Base-by-base conservation (phyloP, 2,888 invertebrate species). In the Corbicula japonica region DNA sequence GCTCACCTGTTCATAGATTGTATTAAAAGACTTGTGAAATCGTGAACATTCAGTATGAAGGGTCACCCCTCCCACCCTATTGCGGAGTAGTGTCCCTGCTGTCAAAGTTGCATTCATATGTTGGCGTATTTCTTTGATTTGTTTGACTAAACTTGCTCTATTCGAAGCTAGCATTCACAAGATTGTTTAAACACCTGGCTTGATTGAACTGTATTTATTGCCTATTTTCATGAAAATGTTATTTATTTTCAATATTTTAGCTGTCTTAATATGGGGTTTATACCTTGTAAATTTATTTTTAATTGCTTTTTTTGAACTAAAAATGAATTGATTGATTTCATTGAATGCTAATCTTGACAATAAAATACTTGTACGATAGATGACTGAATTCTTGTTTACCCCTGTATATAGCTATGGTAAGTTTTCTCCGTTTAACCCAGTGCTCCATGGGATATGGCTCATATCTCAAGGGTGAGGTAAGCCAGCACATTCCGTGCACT, bases 61-160 rank as follows among this genome's bases (percentile, higher is more conserved):
- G 23, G 46, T 34, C 34, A 50, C 48, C 50, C 63, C 63, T 63
- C 63, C 63, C 63, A 63, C 63, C 38, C 34, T 15, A 30, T 63
- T 32, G 63, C 48, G 32, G n/a, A n/a, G 28, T 50, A 50, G 34
- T 63, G 35, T 48, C 50, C 50, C 35, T n/a, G 50, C 63, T 63
- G 63, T 63, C 63, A 50, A 26, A 26, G 50, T 48, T 50, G 34
- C 63, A 50, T 63, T 50, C 50, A 63, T 26, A 35, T 63, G 48
- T 63, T 63, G 26, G 28, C 23, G 10, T 35, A 35, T 69, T 46
- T 38, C 50, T 50, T 15, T n/a, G 50, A 38, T 50, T 60, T 70
- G 46, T 70, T 70, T 70, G 70, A 48, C 52, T 70, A 70, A 50
- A 70, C 70, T 58, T 48, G 28, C 48, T 50, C 50, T 61, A 48